These are phyloP conservation scores for Choloepus hoffmanni DNA, from an alignment of 2,113 vertebrate genomes.

Conservation along the genomic window DNA sequence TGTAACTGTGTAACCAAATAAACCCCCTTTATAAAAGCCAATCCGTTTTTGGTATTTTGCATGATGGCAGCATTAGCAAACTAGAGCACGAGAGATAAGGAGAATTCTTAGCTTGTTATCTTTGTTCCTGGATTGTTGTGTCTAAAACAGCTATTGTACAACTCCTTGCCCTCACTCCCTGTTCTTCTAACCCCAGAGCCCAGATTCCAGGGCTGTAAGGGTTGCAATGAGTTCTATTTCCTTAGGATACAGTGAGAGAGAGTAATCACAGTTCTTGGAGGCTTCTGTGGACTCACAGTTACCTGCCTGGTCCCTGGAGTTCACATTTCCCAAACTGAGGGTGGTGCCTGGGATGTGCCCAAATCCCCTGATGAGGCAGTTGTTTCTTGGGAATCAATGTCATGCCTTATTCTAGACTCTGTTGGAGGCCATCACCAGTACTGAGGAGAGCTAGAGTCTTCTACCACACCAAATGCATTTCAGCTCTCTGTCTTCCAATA, in stretches of 20 bases:
- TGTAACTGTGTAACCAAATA: too few relatives aligned
- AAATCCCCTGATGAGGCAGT: neutral
- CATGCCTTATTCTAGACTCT: fast-evolving
- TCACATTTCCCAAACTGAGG: neutral
- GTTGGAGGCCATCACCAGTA: neutral
- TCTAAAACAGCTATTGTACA: neutral
- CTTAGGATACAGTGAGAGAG: neutral
- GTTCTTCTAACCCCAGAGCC: neutral
- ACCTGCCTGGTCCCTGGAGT: neutral
- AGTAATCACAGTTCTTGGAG: neutral
- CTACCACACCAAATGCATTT: neutral
- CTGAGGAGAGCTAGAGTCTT: neutral
- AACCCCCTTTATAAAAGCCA: too few relatives aligned
- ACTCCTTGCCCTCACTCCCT: neutral
- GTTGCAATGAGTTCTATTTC: neutral
- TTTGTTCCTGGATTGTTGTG: neutral
- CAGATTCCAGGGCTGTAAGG: neutral
- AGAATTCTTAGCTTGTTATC: neutral
- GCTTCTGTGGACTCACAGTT: neutral
- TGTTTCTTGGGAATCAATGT: neutral
- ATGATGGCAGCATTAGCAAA: too few relatives aligned
- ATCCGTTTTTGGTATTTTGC: too few relatives aligned
- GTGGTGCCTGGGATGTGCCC: neutral
- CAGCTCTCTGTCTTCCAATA: neutral
- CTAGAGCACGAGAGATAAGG: neutral